These are phyloP conservation scores for Enteromius treurensis DNA, from an alignment of 2,797 vertebrate genomes.

Conservation along the genomic window DNA sequence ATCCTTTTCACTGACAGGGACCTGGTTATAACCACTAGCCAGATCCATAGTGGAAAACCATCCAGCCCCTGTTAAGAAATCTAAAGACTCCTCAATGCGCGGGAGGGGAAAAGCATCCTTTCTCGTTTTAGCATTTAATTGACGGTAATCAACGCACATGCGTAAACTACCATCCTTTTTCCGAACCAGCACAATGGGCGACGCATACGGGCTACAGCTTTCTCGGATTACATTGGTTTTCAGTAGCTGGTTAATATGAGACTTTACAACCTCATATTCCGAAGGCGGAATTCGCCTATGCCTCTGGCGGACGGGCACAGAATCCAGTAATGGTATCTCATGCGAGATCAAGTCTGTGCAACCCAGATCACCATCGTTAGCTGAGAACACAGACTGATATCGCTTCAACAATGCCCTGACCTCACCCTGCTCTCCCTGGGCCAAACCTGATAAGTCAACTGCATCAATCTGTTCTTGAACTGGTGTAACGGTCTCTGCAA, in stretches of 20 bases:
- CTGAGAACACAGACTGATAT: background rate
- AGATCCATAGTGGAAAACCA: background rate
- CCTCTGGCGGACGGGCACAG: too few relatives aligned
- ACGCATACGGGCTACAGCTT: too few relatives aligned
- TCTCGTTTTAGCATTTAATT: background rate
- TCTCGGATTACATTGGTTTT: too few relatives aligned
- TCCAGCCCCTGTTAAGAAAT: background rate
- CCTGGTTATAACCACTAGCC: background rate
- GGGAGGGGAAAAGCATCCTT: background rate
- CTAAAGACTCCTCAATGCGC: background rate
- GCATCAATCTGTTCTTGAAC: background rate
- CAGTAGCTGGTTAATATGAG: too few relatives aligned
- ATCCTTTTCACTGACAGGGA: background rate
- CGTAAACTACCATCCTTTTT: background rate
- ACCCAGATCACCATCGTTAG: background rate
- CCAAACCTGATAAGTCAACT: background rate
- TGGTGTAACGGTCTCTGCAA: too few relatives aligned
- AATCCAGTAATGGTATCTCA: background rate
- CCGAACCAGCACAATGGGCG: background rate
- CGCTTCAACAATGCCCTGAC: background rate
- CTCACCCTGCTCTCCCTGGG: background rate
- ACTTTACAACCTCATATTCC: too few relatives aligned
- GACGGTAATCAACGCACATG: background rate
- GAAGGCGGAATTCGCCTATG: too few relatives aligned
- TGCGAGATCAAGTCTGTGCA: background rate